Conservation (phyloP, 2,888 invertebrate genomes). For the Phyto melanocephala region DNA sequence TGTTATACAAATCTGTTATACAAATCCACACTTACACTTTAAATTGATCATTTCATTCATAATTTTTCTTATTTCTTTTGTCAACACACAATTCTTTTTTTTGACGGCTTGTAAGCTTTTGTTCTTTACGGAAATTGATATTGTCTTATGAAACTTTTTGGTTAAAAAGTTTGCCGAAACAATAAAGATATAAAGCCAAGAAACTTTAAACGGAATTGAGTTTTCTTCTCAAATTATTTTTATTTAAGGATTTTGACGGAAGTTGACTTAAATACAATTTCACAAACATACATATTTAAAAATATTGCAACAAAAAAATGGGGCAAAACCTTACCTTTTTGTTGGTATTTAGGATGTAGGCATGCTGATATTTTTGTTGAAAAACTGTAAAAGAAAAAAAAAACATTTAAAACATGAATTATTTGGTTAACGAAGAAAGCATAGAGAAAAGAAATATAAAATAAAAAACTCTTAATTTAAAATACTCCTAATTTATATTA, state of each 20-base stretch:
- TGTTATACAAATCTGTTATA: not conserved
- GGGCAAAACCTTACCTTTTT: constrained; percentile 34
- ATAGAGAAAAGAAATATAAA: not conserved
- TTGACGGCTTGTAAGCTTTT: constrained; percentile 5
- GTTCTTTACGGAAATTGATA: constrained; percentile 52
- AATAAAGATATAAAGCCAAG: not conserved
- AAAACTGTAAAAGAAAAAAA: constrained; percentile 1
- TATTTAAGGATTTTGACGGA: not conserved
- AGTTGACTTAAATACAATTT: not conserved
- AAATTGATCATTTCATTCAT: constrained; percentile 1
- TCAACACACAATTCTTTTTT: constrained; percentile 17
- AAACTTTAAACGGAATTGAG: constrained; percentile 13
- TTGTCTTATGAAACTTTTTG: constrained; percentile 42
- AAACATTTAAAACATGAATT: constrained; percentile 9
- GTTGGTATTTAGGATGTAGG: not conserved
- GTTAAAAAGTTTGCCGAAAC: constrained; percentile 23
- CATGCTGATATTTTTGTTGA: constrained; percentile 3
- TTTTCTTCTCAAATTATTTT: constrained; percentile 2
- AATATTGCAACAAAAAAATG: not conserved
- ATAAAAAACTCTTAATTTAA: not conserved
- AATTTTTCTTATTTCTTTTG: not conserved
- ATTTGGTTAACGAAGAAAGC: not conserved
- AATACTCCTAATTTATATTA: not conserved
- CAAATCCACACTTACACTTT: not conserved
- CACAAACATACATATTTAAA: not conserved